A percentile compares a stretch with the other conserved stretches of the same genome.
phyloP scores from a whole-genome alignment of 2,797 vertebrate species.

The Notolabrus celidotus region DNA sequence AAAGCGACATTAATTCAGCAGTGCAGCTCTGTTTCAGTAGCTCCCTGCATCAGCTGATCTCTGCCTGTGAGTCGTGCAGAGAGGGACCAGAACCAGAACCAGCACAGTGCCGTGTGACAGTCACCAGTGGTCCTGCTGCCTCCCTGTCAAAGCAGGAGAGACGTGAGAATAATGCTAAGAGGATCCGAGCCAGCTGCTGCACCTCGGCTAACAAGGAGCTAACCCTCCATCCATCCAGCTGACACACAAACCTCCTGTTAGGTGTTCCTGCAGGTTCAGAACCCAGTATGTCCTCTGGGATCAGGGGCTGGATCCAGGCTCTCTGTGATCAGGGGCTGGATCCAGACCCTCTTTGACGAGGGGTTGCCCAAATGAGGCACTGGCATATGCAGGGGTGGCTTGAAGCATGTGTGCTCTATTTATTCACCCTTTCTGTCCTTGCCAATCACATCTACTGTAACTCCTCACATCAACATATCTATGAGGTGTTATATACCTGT shows the following conservation, averaged over 20 bases:
- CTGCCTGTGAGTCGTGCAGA: constrained; percentile 53
- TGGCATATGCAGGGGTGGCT: too few species aligned
- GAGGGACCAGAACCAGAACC: constrained; percentile 38
- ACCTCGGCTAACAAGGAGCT: constrained; percentile 43
- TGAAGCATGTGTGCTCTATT: too few species aligned
- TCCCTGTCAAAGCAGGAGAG: constrained; percentile 33
- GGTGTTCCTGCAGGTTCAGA: constrained; percentile 12
- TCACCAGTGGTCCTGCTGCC: constrained; percentile 41
- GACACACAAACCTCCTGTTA: constrained; percentile 42
- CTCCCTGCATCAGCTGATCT: constrained; percentile 36
- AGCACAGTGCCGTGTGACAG: constrained; percentile 38
- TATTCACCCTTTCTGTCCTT: too few species aligned
- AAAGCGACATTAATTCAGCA: constrained; percentile 15
- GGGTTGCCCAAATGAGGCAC: too few species aligned
- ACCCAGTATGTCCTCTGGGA: neutral
- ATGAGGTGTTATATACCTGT: too few species aligned
- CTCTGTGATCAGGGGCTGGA: too few species aligned
- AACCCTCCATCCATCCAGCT: constrained; percentile 35
- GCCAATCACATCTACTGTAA: too few species aligned
- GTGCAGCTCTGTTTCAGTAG: constrained; percentile 29
- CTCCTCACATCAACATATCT: too few species aligned
- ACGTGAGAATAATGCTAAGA: constrained; percentile 70
- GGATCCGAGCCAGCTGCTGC: constrained; percentile 44
- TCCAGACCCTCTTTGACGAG: too few species aligned
- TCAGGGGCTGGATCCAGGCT: too few species aligned